Evolutionary conservation across 1,140 invertebrate species (phyloP), one percentile per base, ranked within the genome.

Genomic region (Triops cancriformis): DNA sequence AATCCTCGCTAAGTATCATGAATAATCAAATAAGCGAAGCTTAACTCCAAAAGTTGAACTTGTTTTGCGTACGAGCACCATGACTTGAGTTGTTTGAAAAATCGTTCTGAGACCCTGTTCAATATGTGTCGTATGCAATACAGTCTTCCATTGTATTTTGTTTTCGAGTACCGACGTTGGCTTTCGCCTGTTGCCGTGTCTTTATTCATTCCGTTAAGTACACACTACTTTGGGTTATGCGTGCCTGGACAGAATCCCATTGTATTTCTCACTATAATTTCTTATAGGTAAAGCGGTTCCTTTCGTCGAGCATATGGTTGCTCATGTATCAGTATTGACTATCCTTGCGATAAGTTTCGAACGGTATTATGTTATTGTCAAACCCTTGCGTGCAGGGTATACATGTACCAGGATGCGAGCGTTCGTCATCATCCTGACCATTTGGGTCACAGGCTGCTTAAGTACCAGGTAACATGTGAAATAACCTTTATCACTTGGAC

Each of bases 261-360:
- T 37, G 31, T 37, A 7, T 37, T 37, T 14, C 26, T 80, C 37
- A 77, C 79, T 77, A 75, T 81, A 75, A 82, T 81, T 80, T 83
- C 73, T 86, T 84, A 72, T 86, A 94, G 93, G 93, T 86, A 92
- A 94, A 83, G 90, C 93, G 18, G 94, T 97, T 4, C 94, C 95
- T 0, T 97, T 96, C 83, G 90, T 97, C 64, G 95, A 98, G 85
- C 86, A 96, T 81, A 94, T 94, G 0, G 94, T 97, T 23, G 94
- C 95, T 1, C 94, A 97, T 84, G 94, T 94, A 14, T 97, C 94
- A 4, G 94, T 97, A 1, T 86, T 97, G 31, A 98, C 95, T 14
- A 97, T 98, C 80, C 85, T 98, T 81, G 95, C 95, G 73, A 94
- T 95, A 81, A 94, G 94, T 84, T 94, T 97, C 83, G 96, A 98